phyloP scores from a whole-genome alignment of 2,888 invertebrate species.

The Xanthostigma xanthostigma region DNA sequence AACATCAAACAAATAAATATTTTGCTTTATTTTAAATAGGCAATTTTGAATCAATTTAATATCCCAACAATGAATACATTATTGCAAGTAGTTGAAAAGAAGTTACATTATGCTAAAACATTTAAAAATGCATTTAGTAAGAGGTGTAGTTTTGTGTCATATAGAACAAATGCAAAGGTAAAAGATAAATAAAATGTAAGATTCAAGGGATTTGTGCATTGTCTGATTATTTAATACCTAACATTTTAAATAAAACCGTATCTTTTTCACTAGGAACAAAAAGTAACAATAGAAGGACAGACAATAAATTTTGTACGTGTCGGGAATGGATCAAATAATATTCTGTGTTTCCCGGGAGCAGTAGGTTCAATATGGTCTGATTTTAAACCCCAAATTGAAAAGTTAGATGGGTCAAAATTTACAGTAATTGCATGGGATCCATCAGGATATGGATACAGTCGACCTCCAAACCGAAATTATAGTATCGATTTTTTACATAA shows the following conservation, averaged over 20 bases:
- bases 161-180: too few relatives aligned
- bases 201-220: too few relatives aligned
- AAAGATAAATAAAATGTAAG: too few relatives aligned
- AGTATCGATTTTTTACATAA: slow-evolving; percentile 50
- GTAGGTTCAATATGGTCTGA: slow-evolving; percentile 71
- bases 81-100: too few relatives aligned
- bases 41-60: too few relatives aligned
- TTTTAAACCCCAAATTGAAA: slow-evolving; percentile 61
- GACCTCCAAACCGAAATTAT: slow-evolving; percentile 63
- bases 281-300: slow-evolving; percentile 41
- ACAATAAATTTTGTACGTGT: slow-evolving; percentile 46
- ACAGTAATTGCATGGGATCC: slow-evolving; percentile 69
- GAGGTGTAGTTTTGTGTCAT: too few relatives aligned
- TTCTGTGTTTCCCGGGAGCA: slow-evolving; percentile 67
- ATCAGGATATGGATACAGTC: slow-evolving; percentile 72
- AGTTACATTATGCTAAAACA: too few relatives aligned
- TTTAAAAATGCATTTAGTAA: too few relatives aligned
- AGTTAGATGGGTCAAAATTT: slow-evolving; percentile 43
- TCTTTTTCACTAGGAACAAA: slow-evolving; percentile 35
- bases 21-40: too few relatives aligned
- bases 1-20: too few relatives aligned
- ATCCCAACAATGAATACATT: too few relatives aligned
- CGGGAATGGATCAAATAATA: slow-evolving; percentile 40
- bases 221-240: slow-evolving; percentile 16
- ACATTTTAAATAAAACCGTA: too few relatives aligned